Conservation (phyloP, 2,113 vertebrate genomes). For the Cyanistes caeruleus region DNA sequence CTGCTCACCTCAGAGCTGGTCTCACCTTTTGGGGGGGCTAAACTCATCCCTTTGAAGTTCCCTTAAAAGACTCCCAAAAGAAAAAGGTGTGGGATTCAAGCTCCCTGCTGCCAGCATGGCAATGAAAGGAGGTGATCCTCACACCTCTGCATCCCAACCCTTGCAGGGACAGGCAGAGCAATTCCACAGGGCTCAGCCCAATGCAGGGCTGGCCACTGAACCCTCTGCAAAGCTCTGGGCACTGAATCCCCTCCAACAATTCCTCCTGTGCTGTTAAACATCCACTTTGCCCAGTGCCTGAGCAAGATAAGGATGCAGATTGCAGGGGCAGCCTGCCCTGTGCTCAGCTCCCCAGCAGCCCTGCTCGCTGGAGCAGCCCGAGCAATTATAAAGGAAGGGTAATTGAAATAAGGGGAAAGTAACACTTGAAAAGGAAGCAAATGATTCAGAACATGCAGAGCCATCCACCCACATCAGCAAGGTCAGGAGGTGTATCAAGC, state of each 20-base stretch:
- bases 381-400: constrained; percentile 47
- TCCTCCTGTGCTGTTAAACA: not conserved
- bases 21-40: not conserved
- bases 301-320: not conserved
- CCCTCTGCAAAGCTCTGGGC: not conserved
- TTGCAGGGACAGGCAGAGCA: not conserved
- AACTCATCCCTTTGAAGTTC: not conserved
- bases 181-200: not conserved
- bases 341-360: not conserved
- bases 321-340: not conserved
- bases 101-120: not conserved
- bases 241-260: not conserved
- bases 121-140: not conserved
- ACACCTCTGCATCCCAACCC: not conserved
- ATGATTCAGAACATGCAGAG: constrained; percentile 42
- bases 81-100: not conserved
- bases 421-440: not conserved
- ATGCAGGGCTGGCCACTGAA: not conserved
- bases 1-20: not conserved
- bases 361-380: not conserved
- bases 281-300: not conserved
- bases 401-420: constrained; percentile 59
- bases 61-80: not conserved
- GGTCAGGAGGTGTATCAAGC: constrained; percentile 10
- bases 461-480: not conserved